phyloP scores from a whole-genome alignment of 2,797 vertebrate genomes.

The Galagoides demidoff region DNA sequence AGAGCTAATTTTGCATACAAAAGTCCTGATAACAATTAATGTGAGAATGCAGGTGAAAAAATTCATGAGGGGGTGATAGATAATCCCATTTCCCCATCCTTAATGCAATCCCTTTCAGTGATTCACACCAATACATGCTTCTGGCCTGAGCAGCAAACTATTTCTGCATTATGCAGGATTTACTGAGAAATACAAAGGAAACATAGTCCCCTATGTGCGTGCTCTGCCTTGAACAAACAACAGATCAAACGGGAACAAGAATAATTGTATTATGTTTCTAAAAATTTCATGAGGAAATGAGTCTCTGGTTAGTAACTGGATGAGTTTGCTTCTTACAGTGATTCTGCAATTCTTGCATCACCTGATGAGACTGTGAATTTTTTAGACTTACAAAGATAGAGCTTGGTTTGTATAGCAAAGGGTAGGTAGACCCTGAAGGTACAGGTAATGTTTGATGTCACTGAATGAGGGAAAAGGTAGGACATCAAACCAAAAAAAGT shows the following conservation, averaged over 20 bases:
- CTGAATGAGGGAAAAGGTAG: background rate
- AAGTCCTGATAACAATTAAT: background rate
- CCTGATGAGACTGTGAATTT: background rate
- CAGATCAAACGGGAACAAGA: constrained; percentile 8
- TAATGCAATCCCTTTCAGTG: background rate
- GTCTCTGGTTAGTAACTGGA: constrained; percentile 28
- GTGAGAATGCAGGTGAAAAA: background rate
- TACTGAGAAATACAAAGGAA: constrained; percentile 40
- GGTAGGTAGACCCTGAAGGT: background rate
- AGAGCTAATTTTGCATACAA: background rate
- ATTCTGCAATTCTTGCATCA: background rate
- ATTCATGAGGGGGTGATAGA: background rate
- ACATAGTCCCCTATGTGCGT: background rate
- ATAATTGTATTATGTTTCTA: constrained; percentile 30
- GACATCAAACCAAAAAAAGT: background rate
- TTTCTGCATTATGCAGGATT: background rate
- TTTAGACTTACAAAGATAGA: background rate
- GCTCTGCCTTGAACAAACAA: constrained; percentile 44
- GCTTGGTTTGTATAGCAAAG: background rate
- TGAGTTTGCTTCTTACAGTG: background rate
- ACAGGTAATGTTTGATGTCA: background rate
- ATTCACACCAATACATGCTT: background rate
- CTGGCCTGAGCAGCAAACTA: background rate
- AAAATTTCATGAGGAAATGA: constrained; percentile 26
- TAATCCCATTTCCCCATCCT: background rate